These are phyloP conservation scores for Cheilosia vernalis DNA, from an alignment of 2,888 invertebrate genomes.

Conservation along the genomic window DNA sequence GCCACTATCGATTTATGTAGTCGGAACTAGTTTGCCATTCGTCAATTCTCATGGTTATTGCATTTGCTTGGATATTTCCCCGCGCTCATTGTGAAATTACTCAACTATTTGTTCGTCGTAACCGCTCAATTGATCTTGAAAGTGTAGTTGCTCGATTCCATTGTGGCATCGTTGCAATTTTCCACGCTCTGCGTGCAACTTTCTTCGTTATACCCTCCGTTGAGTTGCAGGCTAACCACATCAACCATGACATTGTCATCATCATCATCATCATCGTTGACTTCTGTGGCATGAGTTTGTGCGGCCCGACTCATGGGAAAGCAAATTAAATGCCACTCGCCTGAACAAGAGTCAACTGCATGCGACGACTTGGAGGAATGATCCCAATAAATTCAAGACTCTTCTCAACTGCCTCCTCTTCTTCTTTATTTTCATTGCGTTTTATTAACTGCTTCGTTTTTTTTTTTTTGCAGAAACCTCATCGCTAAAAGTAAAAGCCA, in stretches of 20 bases:
- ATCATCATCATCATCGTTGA: slow-evolving; percentile 57
- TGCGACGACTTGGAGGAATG: slow-evolving; percentile 30
- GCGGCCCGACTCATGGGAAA: slow-evolving; percentile 59
- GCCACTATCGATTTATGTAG: slow-evolving; percentile 8
- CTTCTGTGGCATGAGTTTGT: slow-evolving; percentile 22
- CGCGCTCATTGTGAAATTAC: slow-evolving; percentile 54
- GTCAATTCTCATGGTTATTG: slow-evolving; percentile 37
- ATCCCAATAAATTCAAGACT: slow-evolving; percentile 61
- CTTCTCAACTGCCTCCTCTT: slow-evolving; percentile 36
- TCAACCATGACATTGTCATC: slow-evolving; percentile 72
- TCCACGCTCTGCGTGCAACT: slow-evolving; percentile 53
- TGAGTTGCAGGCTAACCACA: slow-evolving; percentile 59
- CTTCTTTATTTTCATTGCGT: no score
- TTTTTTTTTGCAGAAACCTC: slow-evolving; percentile 78
- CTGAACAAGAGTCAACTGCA: slow-evolving; percentile 28
- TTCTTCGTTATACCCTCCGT: slow-evolving; percentile 69
- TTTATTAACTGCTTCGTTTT: slow-evolving; percentile 28
- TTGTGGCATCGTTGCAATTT: slow-evolving; percentile 50
- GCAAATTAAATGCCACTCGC: slow-evolving; percentile 51
- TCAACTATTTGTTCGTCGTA: slow-evolving; percentile 67
- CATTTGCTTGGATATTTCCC: slow-evolving; percentile 25
- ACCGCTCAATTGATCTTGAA: slow-evolving; percentile 74
- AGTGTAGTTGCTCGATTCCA: slow-evolving; percentile 64
- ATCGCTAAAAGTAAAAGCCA: slow-evolving; percentile 83
- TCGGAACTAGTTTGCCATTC: slow-evolving; percentile 25